Evolutionary conservation across 23 tunicate genomes (phyloP), one percentile per base, ranked within the genome.

Genomic region (Halocynthia roretzi): DNA sequence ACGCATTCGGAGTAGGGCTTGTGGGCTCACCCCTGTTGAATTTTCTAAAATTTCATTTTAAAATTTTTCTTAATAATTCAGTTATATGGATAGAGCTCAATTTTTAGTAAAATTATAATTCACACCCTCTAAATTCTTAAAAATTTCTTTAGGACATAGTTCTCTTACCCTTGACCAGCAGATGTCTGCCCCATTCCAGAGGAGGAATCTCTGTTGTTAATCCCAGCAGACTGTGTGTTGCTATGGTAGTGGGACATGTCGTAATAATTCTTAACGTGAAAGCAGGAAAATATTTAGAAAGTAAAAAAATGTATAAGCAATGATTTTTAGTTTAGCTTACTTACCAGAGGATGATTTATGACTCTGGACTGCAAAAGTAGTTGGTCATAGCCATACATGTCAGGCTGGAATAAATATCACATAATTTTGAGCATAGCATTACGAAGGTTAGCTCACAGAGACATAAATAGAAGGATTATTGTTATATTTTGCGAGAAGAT

Each of bases 331-430:
- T 68, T 17, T 68, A 31, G 44, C 6, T 7, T 55, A 75, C 90
- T 81, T 70, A 90, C 97, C 86, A 90, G 31, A 71, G 83, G 97
- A 60, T 31, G 44, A 52, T 84, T 86, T 11, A 74, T 53, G 10
- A 89, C 88, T 56, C 96, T 72, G 20, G 96, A 89, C 22, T 80
- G 96, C 81, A 90, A 66, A 66, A 85, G 81, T 7, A 84, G 83
- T 20, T 81, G 91, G 86, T 87, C 73, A 61, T 90, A 90, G 17
- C 90, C 90, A 67, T 81, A 85, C 87, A 90, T 75, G 9, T 90
- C 97, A 50, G 97, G 97, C 97, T 90, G 81, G 50, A 49, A 58
- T 58, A 58, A 49, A 58, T 58, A 66, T 14, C 49, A 70, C 76
- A 54, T 54, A 4, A n/a, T 58, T 14, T 58, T 58, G 17, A 58